Percentiles rank a stretch among this genome's conserved stretches.
Evolutionary conservation across 2,113 vertebrate genomes (phyloP).

Genomic region (Aix galericulata): DNA sequence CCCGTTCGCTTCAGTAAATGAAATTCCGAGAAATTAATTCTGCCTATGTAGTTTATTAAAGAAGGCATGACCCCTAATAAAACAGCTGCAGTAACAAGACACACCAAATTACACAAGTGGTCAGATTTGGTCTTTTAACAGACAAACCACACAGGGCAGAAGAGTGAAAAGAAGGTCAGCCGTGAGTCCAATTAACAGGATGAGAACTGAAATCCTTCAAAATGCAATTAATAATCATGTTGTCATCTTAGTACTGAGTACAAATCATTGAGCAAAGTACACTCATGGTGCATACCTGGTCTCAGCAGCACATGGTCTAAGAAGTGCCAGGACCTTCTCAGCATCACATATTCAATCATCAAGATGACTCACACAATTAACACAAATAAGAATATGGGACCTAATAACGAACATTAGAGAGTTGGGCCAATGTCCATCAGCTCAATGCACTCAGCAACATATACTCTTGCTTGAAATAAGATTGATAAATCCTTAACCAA

Average conservation of each 20-base stretch:
- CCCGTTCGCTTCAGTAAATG: neutral
- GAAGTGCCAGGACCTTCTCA: neutral
- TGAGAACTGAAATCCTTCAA: conserved; percentile 17
- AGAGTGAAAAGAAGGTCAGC: conserved; percentile 11
- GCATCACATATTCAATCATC: neutral
- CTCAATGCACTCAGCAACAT: too few species aligned
- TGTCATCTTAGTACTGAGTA: neutral
- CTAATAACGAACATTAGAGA: neutral
- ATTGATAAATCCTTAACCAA: neutral
- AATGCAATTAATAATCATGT: conserved; percentile 25
- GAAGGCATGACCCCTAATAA: neutral
- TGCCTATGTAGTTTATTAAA: neutral
- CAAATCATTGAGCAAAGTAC: neutral
- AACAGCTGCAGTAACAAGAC: neutral
- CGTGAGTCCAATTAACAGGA: conserved; percentile 22
- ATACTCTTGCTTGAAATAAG: too few species aligned
- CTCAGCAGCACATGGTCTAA: neutral
- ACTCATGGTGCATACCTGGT: neutral
- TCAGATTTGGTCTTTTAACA: neutral
- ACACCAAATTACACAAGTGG: neutral
- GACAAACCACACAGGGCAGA: fast-evolving
- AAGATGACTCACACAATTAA: neutral
- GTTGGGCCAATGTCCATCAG: neutral
- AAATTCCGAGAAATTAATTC: neutral
- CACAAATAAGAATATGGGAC: neutral